Evolutionary conservation across 2,888 invertebrate species (phyloP).

Genomic region (Empis livida): DNA sequence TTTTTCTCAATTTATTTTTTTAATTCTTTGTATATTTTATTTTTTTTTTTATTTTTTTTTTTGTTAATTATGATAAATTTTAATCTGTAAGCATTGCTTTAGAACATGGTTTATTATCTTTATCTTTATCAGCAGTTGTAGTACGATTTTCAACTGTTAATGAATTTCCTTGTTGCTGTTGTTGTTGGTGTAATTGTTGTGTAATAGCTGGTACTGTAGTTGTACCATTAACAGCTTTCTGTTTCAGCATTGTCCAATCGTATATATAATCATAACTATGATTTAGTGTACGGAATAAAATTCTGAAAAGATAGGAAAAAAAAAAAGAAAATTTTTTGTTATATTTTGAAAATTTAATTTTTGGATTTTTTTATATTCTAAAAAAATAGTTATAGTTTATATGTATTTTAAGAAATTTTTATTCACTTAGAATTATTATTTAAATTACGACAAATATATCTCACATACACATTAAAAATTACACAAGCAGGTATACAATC

Average conservation of each 20-base stretch:
- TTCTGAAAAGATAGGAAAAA: slow-evolving; percentile 53
- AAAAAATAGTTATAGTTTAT: no score
- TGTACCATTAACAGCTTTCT: slow-evolving; percentile 43
- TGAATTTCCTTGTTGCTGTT: neutral
- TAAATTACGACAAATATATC: no score
- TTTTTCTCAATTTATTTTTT: neutral
- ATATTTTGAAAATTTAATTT: no score
- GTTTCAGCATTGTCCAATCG: slow-evolving; percentile 99
- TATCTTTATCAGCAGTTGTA: slow-evolving; percentile 22
- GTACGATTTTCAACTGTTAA: neutral
- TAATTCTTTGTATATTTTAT: neutral
- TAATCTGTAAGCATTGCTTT: slow-evolving; percentile 31
- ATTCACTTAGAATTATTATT: no score
- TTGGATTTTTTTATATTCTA: no score
- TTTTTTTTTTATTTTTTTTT: neutral
- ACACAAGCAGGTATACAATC: no score
- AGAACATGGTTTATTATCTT: slow-evolving; percentile 31
- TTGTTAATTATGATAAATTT: slow-evolving; percentile 7
- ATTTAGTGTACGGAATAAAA: slow-evolving; percentile 97
- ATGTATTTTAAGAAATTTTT: no score
- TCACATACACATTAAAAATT: no score
- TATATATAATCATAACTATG: slow-evolving; percentile 99
- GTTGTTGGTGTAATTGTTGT: neutral
- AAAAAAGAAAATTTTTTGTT: neutral
- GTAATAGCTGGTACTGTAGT: neutral